Conservation (phyloP, 2,113 vertebrate genomes). For the Larimichthys polyactis region DNA sequence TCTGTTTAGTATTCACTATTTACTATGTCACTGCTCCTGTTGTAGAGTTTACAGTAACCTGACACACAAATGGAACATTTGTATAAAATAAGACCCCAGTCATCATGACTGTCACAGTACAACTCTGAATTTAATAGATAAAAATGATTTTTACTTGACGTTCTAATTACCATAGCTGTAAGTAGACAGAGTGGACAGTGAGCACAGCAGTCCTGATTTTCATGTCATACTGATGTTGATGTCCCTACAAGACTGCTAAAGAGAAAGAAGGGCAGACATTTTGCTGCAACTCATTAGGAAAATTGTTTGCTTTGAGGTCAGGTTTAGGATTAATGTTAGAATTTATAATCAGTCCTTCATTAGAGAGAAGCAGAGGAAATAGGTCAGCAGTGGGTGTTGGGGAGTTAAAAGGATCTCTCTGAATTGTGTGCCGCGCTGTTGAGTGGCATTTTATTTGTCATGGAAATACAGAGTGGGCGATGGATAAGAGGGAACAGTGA, state of each 20-base stretch:
- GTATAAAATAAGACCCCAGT: not conserved
- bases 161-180: not conserved
- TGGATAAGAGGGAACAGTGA: constrained; percentile 42
- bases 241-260: not conserved
- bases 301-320: constrained; percentile 29
- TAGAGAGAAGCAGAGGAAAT: constrained; percentile 22
- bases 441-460: constrained; percentile 66
- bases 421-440: constrained; percentile 32
- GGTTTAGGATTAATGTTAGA: constrained; percentile 38
- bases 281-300: constrained; percentile 3
- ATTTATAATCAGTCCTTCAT: constrained; percentile 38
- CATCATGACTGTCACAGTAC: not conserved
- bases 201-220: not conserved
- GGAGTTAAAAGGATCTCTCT: constrained; percentile 52
- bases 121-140: not conserved
- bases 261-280: not conserved
- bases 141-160: not conserved
- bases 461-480: constrained; percentile 62
- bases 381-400: constrained; percentile 58
- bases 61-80: not conserved
- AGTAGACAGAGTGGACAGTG: not conserved
- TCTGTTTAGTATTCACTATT: not conserved
- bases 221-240: not conserved
- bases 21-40: not conserved
- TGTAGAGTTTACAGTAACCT: no score